Base-by-base conservation (phyloP, 1,140 invertebrate species). In the Camponotus floridanus region DNA sequence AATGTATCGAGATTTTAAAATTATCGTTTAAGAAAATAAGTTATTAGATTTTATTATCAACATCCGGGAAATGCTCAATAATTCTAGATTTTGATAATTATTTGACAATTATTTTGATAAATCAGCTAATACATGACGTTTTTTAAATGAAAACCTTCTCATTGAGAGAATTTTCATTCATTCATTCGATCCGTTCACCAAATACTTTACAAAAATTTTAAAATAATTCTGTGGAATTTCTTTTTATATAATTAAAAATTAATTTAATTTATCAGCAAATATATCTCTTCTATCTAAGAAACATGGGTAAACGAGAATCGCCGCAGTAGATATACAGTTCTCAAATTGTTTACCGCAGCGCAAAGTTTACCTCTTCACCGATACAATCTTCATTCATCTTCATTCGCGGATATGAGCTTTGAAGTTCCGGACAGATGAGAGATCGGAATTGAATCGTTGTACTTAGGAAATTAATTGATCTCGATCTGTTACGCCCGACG, bases 361-460 rank as follows among this genome's bases (percentile, higher is more conserved):
- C 15, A 4, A 48, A 70, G 79, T 45, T 55, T 57, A 45, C 18
- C 45, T 21, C 39, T 15, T 11, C 26, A 21, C 45, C 65, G 36
- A 61, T 36, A 42, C 65, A 42, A 42, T 70, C 64, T 51, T 67
- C 51, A 81, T 61, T 26, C 78, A 13, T 80, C 78, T 80, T 80
- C 33, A 70, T 80, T 6, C 51, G 55, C 67, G 62, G 67, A 67
- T 55, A 39, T 15, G 21, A 64, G 13, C 39, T 31, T 15, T 36
- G 36, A 73, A 73, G 51, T 70, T 71, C 18, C 18, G 3, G n/a
- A 42, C 55, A 61, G 51, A 67, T 73, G 79, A 73, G 68, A 74
- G 73, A 83, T 73, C 55, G 79, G 18, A 42, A 83, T 83, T 83
- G 68, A 83, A 83, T 83, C 79, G 68, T 83, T 70, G 55, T 57